These are phyloP conservation scores for Coracias cyanogaster DNA, from an alignment of 2,797 vertebrate genomes.

Conservation along the genomic window DNA sequence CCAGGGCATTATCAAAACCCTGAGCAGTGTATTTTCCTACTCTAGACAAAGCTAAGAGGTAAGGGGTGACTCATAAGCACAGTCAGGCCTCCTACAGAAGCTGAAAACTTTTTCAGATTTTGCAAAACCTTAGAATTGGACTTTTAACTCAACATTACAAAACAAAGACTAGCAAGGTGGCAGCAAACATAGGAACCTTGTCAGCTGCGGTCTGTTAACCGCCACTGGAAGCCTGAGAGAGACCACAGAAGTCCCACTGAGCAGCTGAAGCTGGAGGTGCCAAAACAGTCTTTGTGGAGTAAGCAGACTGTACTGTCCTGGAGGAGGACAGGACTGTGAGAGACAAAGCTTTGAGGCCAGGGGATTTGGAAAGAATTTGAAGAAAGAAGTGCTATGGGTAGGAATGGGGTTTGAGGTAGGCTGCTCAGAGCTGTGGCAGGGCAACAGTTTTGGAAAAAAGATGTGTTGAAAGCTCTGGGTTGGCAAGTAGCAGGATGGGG, in stretches of 20 bases:
- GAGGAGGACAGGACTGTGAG: neutral
- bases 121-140: neutral
- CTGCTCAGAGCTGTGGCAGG: neutral
- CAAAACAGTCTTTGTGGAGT: neutral
- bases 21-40: neutral
- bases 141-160: neutral
- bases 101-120: neutral
- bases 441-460: neutral
- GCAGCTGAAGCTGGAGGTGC: neutral
- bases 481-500: neutral
- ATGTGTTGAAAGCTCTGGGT: neutral
- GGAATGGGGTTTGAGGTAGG: neutral
- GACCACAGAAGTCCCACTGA: neutral
- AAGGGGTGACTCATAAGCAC: neutral
- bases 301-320: neutral
- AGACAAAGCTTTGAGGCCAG: neutral
- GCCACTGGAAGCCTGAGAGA: neutral
- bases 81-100: neutral
- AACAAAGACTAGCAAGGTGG: neutral
- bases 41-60: neutral
- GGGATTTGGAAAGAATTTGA: neutral
- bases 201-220: neutral
- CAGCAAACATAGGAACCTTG: neutral
- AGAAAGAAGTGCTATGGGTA: neutral
- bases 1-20: conserved; percentile 10